Evolutionary conservation across 2,888 invertebrate species (phyloP).

Genomic region (Stictocephala bisonia): DNA sequence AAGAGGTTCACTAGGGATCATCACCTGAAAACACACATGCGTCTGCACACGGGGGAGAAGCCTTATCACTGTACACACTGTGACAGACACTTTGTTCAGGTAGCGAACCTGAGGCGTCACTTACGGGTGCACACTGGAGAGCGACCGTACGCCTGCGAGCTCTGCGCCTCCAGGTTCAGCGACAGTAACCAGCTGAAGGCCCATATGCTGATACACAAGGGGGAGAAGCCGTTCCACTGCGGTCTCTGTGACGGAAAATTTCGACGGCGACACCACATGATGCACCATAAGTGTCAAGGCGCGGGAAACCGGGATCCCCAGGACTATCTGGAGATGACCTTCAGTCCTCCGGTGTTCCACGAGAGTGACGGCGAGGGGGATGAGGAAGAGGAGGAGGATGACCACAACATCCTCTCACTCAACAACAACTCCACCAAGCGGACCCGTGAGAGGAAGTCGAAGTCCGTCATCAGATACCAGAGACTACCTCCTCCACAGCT

Average conservation of each 20-base stretch:
- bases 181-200: conserved; percentile 94
- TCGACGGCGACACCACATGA: conserved; percentile 85
- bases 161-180: conserved; percentile 88
- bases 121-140: conserved; percentile 93
- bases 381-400: conserved; percentile 56
- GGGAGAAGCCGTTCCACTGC: conserved; percentile 90
- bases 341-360: conserved; percentile 5
- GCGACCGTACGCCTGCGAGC: conserved; percentile 87
- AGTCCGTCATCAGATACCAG: conserved; percentile 67
- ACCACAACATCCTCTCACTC: conserved; percentile 43
- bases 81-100: conserved; percentile 93
- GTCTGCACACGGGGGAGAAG: conserved; percentile 92
- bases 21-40: conserved; percentile 92
- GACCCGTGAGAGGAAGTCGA: conserved; percentile 65
- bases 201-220: conserved; percentile 88
- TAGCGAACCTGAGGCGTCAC: conserved; percentile 90
- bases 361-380: conserved; percentile 56
- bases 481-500: conserved; percentile 42
- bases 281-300: conserved; percentile 84
- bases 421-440: conserved; percentile 52
- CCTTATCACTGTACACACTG: conserved; percentile 93
- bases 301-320: conserved; percentile 58
- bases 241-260: conserved; percentile 82
- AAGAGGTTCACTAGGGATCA: conserved; percentile 94
- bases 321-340: background rate